A percentile compares a stretch with the other conserved stretches of the same genome.
phyloP scores from a whole-genome alignment of 2,797 vertebrate genomes.

The Xenopus petersii region DNA sequence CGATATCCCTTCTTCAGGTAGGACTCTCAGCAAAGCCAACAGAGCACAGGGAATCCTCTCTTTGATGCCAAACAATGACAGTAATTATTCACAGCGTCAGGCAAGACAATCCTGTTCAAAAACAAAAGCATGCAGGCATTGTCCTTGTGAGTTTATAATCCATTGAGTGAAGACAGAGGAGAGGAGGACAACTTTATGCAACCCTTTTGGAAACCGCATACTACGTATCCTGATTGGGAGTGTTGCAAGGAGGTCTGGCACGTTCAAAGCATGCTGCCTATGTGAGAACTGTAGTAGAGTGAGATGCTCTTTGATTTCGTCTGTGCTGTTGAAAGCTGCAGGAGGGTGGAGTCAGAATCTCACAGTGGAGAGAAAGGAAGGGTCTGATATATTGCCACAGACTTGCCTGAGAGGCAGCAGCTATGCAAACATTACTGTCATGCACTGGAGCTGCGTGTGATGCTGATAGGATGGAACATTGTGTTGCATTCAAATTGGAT shows the following conservation, averaged over 20 bases:
- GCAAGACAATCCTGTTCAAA: constrained; percentile 5
- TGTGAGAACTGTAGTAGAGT: constrained; percentile 38
- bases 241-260: constrained; percentile 43
- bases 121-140: neutral
- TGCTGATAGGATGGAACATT: no score
- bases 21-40: neutral
- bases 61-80: neutral
- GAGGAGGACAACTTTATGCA: neutral
- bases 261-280: constrained; percentile 44
- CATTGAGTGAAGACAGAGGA: neutral
- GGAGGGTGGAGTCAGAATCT: constrained; percentile 65
- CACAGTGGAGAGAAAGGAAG: constrained; percentile 51
- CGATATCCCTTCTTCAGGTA: no score
- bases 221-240: constrained; percentile 40
- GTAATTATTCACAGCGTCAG: neutral
- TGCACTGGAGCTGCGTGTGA: no score
- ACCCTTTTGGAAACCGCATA: constrained; percentile 17
- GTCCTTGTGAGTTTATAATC: neutral
- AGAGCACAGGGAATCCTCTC: neutral
- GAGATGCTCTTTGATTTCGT: constrained; percentile 54
- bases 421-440: constrained; percentile 35
- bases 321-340: constrained; percentile 60
- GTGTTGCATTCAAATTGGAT: no score
- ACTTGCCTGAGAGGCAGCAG: constrained; percentile 35
- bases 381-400: constrained; percentile 26